Conservation (phyloP, 2,113 vertebrate species). For the Plestiodon gilberti region DNA sequence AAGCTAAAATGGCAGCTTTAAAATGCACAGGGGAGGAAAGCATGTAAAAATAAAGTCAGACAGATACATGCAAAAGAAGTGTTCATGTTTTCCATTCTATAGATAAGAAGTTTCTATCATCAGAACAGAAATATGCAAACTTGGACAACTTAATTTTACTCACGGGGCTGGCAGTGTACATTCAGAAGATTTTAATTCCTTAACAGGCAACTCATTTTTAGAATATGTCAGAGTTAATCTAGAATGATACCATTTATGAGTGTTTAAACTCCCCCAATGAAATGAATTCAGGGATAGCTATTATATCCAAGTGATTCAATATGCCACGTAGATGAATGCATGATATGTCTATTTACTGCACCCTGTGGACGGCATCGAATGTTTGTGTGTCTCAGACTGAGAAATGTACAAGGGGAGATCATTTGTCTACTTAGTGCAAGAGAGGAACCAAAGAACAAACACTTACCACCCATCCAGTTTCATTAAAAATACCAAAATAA, state of each 20-base stretch:
- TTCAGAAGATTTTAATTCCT: slow-evolving; percentile 45
- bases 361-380: slow-evolving; percentile 24
- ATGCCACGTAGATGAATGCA: background rate
- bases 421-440: slow-evolving; percentile 51
- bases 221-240: slow-evolving; percentile 34
- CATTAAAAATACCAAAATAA: too few relatives aligned
- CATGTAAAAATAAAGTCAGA: slow-evolving; percentile 15
- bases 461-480: slow-evolving; percentile 40
- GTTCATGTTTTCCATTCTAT: slow-evolving; percentile 43
- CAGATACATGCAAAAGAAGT: slow-evolving; percentile 13
- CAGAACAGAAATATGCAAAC: slow-evolving; percentile 44
- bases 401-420: slow-evolving; percentile 45
- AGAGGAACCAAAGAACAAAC: slow-evolving; percentile 49
- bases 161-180: slow-evolving; percentile 24
- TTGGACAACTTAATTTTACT: slow-evolving; percentile 46
- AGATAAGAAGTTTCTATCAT: slow-evolving; percentile 42
- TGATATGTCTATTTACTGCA: slow-evolving; percentile 27
- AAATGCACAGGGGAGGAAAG: background rate
- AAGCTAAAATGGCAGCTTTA: background rate
- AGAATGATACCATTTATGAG: slow-evolving; percentile 36
- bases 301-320: slow-evolving; percentile 29
- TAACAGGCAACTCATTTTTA: slow-evolving; percentile 28
- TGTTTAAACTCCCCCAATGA: slow-evolving; percentile 37
- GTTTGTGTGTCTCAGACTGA: slow-evolving; percentile 45
- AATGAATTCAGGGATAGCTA: slow-evolving; percentile 23